Conservation (phyloP, 2,797 vertebrate genomes). For the Falco rusticolus region DNA sequence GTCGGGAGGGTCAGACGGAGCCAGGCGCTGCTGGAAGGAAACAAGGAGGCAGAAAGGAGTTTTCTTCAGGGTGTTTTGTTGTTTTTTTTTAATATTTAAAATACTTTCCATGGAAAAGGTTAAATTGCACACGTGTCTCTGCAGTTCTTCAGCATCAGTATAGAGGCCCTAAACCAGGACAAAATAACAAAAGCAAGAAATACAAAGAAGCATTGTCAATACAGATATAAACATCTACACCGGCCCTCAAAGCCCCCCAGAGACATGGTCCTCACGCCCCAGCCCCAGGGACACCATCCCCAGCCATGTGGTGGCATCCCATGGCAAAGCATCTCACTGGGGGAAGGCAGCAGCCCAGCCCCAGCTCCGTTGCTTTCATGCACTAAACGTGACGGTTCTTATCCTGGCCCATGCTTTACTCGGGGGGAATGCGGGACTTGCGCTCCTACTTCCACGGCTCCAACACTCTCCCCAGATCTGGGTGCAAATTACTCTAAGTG, state of each 20-base stretch:
- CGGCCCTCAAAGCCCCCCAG: background rate
- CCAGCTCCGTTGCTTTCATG: background rate
- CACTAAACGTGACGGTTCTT: background rate
- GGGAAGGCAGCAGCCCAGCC: background rate
- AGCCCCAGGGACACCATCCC: background rate
- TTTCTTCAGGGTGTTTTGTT: background rate
- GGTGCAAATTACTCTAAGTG: background rate
- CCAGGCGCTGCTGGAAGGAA: background rate
- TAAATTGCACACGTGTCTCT: constrained; percentile 59
- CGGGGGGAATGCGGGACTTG: background rate
- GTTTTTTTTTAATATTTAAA: constrained; percentile 59
- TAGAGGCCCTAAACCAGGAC: constrained; percentile 1
- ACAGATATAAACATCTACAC: background rate
- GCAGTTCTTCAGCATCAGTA: constrained; percentile 35
- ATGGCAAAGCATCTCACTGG: background rate
- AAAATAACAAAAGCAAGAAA: background rate
- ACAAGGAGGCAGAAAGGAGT: background rate
- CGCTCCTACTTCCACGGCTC: background rate
- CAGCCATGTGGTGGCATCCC: background rate
- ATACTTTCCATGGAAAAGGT: constrained; percentile 73
- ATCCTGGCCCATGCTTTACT: background rate
- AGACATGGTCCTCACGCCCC: background rate
- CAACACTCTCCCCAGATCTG: background rate
- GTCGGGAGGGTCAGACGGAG: background rate
- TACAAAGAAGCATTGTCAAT: background rate